Evolutionary conservation across 2,888 invertebrate genomes (phyloP).

Genomic region (Drosophila leonis): DNA sequence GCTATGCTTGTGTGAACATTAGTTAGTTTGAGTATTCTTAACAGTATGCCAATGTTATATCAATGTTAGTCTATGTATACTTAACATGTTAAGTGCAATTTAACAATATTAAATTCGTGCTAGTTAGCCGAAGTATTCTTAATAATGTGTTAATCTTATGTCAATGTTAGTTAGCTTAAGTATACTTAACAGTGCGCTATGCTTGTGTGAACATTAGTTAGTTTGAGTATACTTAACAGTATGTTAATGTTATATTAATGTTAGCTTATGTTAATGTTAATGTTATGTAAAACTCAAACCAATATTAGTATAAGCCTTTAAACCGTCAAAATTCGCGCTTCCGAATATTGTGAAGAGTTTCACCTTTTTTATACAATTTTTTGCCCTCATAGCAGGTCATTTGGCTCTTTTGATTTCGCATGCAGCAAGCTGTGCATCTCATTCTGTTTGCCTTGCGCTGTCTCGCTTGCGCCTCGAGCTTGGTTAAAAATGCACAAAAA

Average conservation of each 20-base stretch:
- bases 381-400: neutral
- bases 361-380: neutral
- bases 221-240: neutral
- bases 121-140: too few relatives aligned
- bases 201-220: neutral
- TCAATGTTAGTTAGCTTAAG: too few relatives aligned
- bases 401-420: slow-evolving; percentile 33
- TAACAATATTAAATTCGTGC: too few relatives aligned
- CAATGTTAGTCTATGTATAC: too few relatives aligned
- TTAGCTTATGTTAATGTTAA: neutral
- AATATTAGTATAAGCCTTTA: neutral
- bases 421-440: slow-evolving; percentile 35
- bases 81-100: too few relatives aligned
- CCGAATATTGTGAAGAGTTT: neutral
- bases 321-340: neutral
- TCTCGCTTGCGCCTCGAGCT: slow-evolving; percentile 2
- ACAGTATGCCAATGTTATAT: too few relatives aligned
- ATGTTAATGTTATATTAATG: neutral
- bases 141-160: too few relatives aligned
- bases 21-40: too few relatives aligned
- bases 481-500: slow-evolving; percentile 45
- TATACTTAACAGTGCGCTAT: neutral
- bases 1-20: neutral
- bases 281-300: neutral
- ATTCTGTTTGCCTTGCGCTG: slow-evolving; percentile 13